Percentiles rank a stretch among this genome's conserved stretches.
These are phyloP conservation scores for Xenopus laevis DNA, from an alignment of 2,113 vertebrate species.

Conservation along the genomic window DNA sequence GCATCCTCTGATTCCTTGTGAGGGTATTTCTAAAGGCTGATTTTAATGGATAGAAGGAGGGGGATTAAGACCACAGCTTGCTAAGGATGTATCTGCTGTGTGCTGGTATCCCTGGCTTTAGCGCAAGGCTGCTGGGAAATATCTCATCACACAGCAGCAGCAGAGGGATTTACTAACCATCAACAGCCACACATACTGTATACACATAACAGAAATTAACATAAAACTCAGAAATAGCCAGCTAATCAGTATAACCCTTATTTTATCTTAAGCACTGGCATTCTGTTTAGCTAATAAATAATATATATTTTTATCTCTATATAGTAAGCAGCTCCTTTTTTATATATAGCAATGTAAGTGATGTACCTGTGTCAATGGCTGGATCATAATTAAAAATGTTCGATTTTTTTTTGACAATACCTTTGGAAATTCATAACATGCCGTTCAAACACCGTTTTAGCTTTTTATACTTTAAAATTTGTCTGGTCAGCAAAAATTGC, in stretches of 20 bases:
- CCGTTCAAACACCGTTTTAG: neutral
- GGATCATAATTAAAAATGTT: neutral
- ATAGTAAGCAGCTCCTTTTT: neutral
- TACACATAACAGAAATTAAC: constrained; percentile 32
- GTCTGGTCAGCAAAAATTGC: constrained; percentile 13
- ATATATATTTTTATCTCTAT: constrained; percentile 10
- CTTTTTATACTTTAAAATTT: neutral
- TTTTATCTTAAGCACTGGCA: neutral
- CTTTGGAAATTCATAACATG: neutral
- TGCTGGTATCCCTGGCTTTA: constrained; percentile 45
- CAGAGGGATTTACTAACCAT: constrained; percentile 38
- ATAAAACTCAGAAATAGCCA: constrained; percentile 46
- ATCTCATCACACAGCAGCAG: constrained; percentile 51
- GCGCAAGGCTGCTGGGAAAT: constrained; percentile 50
- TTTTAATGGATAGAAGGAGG: constrained; percentile 43
- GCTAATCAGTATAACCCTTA: neutral
- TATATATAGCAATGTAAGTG: neutral
- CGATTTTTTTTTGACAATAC: neutral
- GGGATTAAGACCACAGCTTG: constrained; percentile 45
- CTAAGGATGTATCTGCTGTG: constrained; percentile 29
- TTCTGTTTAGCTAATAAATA: constrained; percentile 31
- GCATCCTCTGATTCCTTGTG: constrained; percentile 55
- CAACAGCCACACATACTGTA: neutral
- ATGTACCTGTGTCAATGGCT: constrained; percentile 4
- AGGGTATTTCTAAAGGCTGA: constrained; percentile 49